phyloP scores from a whole-genome alignment of 1,140 invertebrate species.

The Samia ricini region DNA sequence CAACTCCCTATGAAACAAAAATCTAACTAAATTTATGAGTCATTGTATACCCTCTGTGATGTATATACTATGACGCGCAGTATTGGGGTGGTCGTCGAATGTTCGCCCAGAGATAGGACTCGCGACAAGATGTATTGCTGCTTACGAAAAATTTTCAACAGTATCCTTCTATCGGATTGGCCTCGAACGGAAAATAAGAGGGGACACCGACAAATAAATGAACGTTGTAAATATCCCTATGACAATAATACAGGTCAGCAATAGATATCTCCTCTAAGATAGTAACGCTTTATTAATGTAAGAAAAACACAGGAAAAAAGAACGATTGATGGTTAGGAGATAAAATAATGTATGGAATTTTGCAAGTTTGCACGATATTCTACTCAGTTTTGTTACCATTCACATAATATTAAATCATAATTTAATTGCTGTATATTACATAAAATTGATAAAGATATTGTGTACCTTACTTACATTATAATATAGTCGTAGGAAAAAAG shows the following conservation, averaged over 20 bases:
- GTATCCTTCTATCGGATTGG: constrained; percentile 69
- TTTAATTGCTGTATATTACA: too few relatives aligned
- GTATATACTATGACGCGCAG: constrained; percentile 43
- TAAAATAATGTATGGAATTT: constrained; percentile 36
- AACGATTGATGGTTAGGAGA: constrained; percentile 48
- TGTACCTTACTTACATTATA: too few relatives aligned
- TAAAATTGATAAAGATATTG: too few relatives aligned
- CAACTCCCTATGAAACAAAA: too few relatives aligned
- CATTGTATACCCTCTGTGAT: constrained; percentile 13
- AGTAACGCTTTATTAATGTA: constrained; percentile 68
- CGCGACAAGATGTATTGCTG: constrained; percentile 73
- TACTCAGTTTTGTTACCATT: not conserved
- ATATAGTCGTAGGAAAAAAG: too few relatives aligned
- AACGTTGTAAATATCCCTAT: constrained; percentile 72
- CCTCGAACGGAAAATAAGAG: constrained; percentile 75
- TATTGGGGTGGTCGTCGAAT: constrained; percentile 68
- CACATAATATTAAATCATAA: not conserved
- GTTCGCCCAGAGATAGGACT: constrained; percentile 69
- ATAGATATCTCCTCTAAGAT: constrained; percentile 69
- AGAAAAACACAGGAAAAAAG: constrained; percentile 69
- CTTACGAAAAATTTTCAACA: constrained; percentile 76
- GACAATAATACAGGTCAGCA: constrained; percentile 77
- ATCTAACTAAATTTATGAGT: not conserved
- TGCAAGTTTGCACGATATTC: constrained; percentile 7
- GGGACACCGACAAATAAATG: constrained; percentile 73